phyloP scores from a whole-genome alignment of 2,113 vertebrate species.

The Dipodomys merriami region DNA sequence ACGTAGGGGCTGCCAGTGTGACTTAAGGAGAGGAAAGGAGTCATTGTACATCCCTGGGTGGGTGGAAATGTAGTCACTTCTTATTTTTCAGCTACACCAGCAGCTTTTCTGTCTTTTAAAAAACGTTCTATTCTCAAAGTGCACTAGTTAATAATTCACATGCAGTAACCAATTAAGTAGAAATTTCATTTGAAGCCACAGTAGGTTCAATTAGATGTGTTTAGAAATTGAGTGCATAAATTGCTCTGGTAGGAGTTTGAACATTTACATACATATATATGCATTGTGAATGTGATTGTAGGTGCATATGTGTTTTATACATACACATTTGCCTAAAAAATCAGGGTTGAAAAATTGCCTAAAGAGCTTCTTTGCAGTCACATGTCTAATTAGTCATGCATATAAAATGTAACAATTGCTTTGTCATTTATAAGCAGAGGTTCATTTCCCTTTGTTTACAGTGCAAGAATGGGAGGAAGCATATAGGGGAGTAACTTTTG shows the following conservation, averaged over 20 bases:
- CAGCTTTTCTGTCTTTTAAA: constrained; percentile 57
- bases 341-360: constrained; percentile 39
- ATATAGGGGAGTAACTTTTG: neutral
- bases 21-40: neutral
- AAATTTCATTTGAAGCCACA: constrained; percentile 81
- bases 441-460: neutral
- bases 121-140: constrained; percentile 77
- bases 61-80: neutral
- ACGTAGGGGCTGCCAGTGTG: constrained; percentile 14
- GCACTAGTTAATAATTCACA: constrained; percentile 85
- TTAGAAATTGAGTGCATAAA: constrained; percentile 79
- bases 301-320: constrained; percentile 31
- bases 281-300: constrained; percentile 26
- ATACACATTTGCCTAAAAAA: constrained; percentile 44
- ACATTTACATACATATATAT: constrained; percentile 69
- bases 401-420: constrained; percentile 39
- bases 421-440: constrained; percentile 12
- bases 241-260: constrained; percentile 79
- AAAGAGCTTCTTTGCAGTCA: constrained; percentile 45
- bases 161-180: constrained; percentile 83
- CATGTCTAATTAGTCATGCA: constrained; percentile 41
- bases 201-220: constrained; percentile 84
- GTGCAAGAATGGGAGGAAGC: neutral
- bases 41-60: neutral
- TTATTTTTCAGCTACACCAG: constrained; percentile 71